Percentiles rank a stretch among this genome's conserved stretches.
These are phyloP conservation scores for Gavialis gangeticus DNA, from an alignment of 2,113 vertebrate genomes.

Conservation along the genomic window DNA sequence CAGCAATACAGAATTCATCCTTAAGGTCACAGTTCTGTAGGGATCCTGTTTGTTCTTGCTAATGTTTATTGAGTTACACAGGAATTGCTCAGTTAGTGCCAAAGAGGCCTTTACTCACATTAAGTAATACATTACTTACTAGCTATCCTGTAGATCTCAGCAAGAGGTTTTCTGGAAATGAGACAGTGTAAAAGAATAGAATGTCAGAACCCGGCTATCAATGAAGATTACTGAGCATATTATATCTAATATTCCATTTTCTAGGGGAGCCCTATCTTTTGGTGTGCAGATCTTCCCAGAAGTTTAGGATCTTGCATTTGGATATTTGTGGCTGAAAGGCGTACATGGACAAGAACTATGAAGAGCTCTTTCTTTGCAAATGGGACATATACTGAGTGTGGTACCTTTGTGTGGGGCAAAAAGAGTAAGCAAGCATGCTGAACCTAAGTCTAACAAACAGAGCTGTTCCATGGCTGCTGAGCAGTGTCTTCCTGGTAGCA, in stretches of 20 bases:
- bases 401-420: neutral
- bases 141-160: neutral
- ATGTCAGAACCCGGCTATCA: neutral
- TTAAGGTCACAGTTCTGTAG: neutral
- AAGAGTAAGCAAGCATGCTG: neutral
- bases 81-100: neutral
- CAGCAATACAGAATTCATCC: neutral
- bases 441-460: neutral
- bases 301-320: neutral
- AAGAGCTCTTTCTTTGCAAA: neutral
- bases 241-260: neutral
- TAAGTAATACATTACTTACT: neutral
- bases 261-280: neutral
- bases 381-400: neutral
- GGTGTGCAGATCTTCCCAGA: neutral
- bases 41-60: neutral
- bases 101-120: neutral
- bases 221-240: neutral
- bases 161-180: neutral
- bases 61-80: neutral
- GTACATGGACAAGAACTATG: neutral
- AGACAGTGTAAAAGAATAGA: neutral
- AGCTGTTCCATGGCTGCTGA: neutral
- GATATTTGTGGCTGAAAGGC: neutral
- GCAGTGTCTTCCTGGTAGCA: neutral